A percentile compares a stretch with the other conserved stretches of the same genome.
Evolutionary conservation across 2,797 vertebrate genomes (phyloP).

Genomic region (Labroides dimidiatus): DNA sequence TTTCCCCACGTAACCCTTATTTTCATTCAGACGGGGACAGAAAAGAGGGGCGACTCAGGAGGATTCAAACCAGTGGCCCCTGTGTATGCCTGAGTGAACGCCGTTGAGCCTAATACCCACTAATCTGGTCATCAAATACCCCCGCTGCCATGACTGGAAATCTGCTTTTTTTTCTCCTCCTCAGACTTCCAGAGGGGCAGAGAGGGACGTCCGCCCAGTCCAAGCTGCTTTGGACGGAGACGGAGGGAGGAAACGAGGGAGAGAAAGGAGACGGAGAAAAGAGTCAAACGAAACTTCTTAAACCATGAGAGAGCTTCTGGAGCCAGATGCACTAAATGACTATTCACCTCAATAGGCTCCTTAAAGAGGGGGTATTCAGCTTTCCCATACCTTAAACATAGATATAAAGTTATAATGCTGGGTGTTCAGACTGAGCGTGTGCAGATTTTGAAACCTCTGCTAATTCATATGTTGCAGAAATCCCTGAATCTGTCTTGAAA

Average conservation of each 20-base stretch:
- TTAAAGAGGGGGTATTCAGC: too few relatives aligned
- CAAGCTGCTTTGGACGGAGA: slow-evolving; percentile 15
- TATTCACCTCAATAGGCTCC: too few relatives aligned
- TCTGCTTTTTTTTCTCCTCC: slow-evolving; percentile 25
- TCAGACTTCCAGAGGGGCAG: slow-evolving; percentile 37
- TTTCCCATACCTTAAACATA: too few relatives aligned
- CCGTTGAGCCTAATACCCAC: slow-evolving; percentile 73
- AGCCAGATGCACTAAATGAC: too few relatives aligned
- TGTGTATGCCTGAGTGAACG: slow-evolving; percentile 75
- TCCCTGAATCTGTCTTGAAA: too few relatives aligned
- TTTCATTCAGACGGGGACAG: slow-evolving; percentile 53
- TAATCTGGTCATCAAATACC: slow-evolving; percentile 81
- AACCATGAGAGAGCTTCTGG: background rate
- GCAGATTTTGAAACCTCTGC: too few relatives aligned
- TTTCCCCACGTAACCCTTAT: slow-evolving; percentile 59
- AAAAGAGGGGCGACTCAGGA: slow-evolving; percentile 71
- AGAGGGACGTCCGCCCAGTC: slow-evolving; percentile 36
- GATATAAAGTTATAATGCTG: too few relatives aligned
- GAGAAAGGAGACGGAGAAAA: background rate
- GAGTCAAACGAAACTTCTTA: background rate
- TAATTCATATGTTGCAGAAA: too few relatives aligned
- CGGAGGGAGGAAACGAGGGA: slow-evolving; percentile 5
- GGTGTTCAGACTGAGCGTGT: too few relatives aligned
- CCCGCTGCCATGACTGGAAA: slow-evolving; percentile 63
- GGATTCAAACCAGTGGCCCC: slow-evolving; percentile 69